Evolutionary conservation across 2,113 vertebrate genomes (phyloP).

Genomic region (Smithornis capensis): DNA sequence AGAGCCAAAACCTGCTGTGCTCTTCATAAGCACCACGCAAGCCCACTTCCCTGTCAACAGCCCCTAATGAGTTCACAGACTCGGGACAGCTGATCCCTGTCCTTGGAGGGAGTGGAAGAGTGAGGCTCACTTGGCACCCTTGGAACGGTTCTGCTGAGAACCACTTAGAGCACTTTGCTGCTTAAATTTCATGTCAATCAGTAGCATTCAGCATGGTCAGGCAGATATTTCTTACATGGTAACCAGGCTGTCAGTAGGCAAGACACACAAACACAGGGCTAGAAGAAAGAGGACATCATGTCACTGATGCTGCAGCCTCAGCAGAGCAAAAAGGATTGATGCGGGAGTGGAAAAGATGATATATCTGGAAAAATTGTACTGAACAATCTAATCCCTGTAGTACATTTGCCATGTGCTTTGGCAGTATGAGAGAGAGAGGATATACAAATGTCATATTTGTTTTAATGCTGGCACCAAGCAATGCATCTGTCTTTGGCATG

Average conservation of each 20-base stretch:
- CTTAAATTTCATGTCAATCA: neutral
- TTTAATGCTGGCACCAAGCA: neutral
- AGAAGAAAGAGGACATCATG: neutral
- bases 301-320: neutral
- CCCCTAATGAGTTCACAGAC: fast-evolving
- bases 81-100: neutral
- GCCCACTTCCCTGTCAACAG: neutral
- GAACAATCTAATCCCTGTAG: neutral
- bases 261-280: neutral
- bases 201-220: neutral
- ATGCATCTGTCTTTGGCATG: neutral
- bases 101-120: neutral
- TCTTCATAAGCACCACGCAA: neutral
- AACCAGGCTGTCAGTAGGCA: neutral
- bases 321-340: neutral
- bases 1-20: neutral
- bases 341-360: neutral
- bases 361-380: neutral
- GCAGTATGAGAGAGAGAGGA: neutral
- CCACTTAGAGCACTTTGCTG: neutral
- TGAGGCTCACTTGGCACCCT: neutral
- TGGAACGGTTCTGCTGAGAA: neutral
- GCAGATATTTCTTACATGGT: neutral
- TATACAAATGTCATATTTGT: neutral
- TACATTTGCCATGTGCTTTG: neutral